Base-by-base conservation (phyloP, 2,113 vertebrate species). In the Rhinopithecus roxellana region DNA sequence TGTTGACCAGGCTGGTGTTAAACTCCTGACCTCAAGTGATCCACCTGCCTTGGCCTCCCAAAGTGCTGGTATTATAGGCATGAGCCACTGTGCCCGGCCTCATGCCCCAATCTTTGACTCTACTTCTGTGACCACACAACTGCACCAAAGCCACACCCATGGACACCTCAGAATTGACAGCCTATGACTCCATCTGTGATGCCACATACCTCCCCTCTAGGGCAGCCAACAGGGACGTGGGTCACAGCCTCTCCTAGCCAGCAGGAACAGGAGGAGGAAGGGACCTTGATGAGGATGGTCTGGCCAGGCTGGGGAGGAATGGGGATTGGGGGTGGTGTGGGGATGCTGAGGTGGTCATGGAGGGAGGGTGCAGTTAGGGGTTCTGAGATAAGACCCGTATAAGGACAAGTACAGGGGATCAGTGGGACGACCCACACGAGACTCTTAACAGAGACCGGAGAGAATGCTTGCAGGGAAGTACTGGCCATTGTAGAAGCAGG, bases 391-490 rank as follows among this genome's bases (percentile, higher is more conserved):
- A 86, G 59, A 70, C 9, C 85, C 70, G 23, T 13, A 70, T n/a
- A 25, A 83, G 70, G 23, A 74, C 48, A 18, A 9, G 38, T 2
- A 2, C 10, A 8, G 57, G 57, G n/a, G 27, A 45, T 64, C 16
- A 3, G 4, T 35, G 32, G 57, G 84, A 52, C 22, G 17, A 48
- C 20, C 35, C 52, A 35, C 32, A 38, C 8, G n/a, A 35, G 10
- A 61, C 67, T 20, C 45, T 55, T 55, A 38, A 22, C 70, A 45
- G 27, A 82, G 52, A 52, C 61, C 84, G 4, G 32, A 32, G 13
- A n/a, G 84, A 69, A 80, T 32, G 89, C 95, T 96, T 96, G 97
- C 98, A 93, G 94, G 94, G 90, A 98, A 98, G 92, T 98, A 98
- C 6, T 25, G 95, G 67, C 97, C 97, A 5, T 96, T 75, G 59